Conservation (phyloP, 2,797 vertebrate genomes). For the Gallinago solitaria region DNA sequence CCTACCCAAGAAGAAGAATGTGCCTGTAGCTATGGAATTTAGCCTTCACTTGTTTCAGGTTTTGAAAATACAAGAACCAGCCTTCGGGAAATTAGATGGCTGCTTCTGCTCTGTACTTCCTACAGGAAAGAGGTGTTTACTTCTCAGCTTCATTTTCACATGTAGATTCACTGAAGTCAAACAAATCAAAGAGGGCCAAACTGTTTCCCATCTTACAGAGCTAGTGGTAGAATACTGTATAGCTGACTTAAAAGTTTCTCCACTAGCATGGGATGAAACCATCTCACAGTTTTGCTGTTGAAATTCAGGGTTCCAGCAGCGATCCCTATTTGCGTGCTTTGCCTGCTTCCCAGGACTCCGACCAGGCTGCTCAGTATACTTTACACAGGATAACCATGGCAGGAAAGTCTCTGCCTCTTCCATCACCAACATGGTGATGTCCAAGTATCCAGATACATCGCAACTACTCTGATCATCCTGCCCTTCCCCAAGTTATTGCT, state of each 20-base stretch:
- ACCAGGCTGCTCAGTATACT: background rate
- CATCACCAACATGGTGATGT: background rate
- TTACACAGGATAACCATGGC: background rate
- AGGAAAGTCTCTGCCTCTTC: background rate
- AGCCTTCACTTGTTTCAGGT: background rate
- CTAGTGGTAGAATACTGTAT: background rate
- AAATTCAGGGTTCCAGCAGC: background rate
- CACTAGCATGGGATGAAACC: background rate
- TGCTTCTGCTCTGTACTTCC: background rate
- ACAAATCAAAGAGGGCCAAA: background rate
- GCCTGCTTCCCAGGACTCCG: background rate
- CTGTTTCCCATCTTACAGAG: background rate
- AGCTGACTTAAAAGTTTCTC: background rate
- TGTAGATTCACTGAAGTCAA: background rate
- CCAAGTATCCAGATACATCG: background rate
- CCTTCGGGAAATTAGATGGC: background rate
- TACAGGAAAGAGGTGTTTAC: background rate
- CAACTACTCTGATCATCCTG: background rate
- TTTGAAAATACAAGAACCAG: background rate
- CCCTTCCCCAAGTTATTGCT: background rate
- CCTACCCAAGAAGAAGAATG: background rate
- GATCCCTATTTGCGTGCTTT: fast-evolving
- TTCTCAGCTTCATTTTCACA: background rate
- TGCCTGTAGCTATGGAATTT: background rate
- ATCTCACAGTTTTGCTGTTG: background rate